These are phyloP conservation scores for Marcusenius ussheri DNA, from an alignment of 2,113 vertebrate genomes.

Conservation along the genomic window DNA sequence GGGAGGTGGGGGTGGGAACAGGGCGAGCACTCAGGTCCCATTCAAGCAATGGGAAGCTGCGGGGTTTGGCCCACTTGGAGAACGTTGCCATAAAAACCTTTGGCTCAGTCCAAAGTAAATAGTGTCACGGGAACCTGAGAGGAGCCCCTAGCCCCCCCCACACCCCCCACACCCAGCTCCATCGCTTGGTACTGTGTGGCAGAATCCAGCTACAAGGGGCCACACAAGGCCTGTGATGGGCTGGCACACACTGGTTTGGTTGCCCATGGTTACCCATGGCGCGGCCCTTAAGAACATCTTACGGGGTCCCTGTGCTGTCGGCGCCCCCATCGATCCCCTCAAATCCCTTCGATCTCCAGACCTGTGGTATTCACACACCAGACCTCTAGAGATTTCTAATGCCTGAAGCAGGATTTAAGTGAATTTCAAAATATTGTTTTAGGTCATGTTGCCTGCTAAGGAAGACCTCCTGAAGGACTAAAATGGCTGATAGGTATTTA, in stretches of 20 bases:
- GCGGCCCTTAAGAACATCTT: background rate
- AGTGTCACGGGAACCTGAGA: slow-evolving; percentile 64
- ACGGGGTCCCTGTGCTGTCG: background rate
- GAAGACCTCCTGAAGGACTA: background rate
- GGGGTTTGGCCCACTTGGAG: slow-evolving; percentile 63
- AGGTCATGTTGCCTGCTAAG: slow-evolving; percentile 12
- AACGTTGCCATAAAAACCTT: slow-evolving; percentile 63
- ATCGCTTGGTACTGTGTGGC: slow-evolving; percentile 29
- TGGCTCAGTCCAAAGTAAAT: slow-evolving; percentile 73
- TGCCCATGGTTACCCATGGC: background rate
- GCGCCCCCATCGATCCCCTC: background rate
- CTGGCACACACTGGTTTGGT: slow-evolving; percentile 37
- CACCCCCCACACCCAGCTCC: slow-evolving; percentile 33
- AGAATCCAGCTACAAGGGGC: slow-evolving; percentile 37
- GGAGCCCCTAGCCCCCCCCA: slow-evolving; percentile 17
- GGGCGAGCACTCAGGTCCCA: slow-evolving; percentile 61
- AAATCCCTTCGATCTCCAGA: background rate
- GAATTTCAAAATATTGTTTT: slow-evolving; percentile 39
- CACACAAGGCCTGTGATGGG: slow-evolving; percentile 48
- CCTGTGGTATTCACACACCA: slow-evolving; percentile 27
- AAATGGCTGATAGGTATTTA: slow-evolving; percentile 10
- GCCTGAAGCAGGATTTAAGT: slow-evolving; percentile 40
- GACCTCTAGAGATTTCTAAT: slow-evolving; percentile 26
- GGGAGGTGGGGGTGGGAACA: slow-evolving; percentile 27
- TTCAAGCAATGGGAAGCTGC: slow-evolving; percentile 71